Evolutionary conservation across 2,113 vertebrate genomes (phyloP).

Genomic region (Tichodroma muraria): DNA sequence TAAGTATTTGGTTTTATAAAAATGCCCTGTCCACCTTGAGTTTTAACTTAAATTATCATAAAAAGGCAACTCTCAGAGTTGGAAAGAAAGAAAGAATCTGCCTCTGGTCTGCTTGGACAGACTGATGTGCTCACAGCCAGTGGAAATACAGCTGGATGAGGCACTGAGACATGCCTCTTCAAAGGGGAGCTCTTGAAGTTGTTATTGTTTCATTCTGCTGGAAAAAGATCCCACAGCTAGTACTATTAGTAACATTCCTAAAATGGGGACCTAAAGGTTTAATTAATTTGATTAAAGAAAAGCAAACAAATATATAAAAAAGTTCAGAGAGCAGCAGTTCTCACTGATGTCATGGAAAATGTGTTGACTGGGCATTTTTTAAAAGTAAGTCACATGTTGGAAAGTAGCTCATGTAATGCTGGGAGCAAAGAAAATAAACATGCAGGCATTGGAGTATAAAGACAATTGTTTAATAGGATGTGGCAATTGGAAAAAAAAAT

Average conservation of each 20-base stretch:
- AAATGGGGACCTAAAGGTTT: background rate
- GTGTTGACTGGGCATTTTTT: background rate
- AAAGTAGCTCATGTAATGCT: background rate
- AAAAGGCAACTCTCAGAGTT: background rate
- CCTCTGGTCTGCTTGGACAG: background rate
- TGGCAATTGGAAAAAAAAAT: background rate
- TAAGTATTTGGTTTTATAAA: background rate
- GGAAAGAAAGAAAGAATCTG: background rate
- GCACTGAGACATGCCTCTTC: background rate
- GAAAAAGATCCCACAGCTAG: background rate
- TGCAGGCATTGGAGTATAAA: background rate
- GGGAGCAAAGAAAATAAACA: conserved; percentile 17
- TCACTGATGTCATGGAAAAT: background rate
- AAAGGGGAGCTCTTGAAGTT: background rate
- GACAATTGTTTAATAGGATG: background rate
- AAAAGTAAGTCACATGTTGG: background rate
- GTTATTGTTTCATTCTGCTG: background rate
- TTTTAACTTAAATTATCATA: background rate
- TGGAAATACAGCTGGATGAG: background rate
- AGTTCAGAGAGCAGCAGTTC: background rate
- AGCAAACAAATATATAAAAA: conserved; percentile 9
- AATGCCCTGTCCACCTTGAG: background rate
- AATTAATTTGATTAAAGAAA: conserved; percentile 22
- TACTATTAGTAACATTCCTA: background rate
- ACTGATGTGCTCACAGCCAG: accelerated